Evolutionary conservation across 2,888 invertebrate genomes (phyloP), one percentile per base, ranked within the genome.

Genomic region (Anticlea derivata): DNA sequence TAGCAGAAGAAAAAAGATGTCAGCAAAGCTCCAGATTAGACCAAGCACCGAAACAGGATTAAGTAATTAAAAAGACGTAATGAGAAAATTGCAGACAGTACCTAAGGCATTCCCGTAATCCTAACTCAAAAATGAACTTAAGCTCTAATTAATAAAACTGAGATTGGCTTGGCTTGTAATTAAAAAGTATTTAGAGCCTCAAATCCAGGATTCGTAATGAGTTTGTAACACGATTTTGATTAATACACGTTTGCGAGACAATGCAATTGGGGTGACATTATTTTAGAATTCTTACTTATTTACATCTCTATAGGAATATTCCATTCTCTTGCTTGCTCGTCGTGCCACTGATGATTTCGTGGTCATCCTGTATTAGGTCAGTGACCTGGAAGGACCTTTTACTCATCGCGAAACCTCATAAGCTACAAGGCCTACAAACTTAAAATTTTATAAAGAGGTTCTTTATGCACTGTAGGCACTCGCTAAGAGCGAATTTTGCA

Each of bases 81-180:
- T 40, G 48, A 49, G 53, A 44, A 53, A 53, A 44, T 48, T 48
- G 44, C 48, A 48, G 50, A 50, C 44, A 50, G 53, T 31, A 43
- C 27, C 41, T 41, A 37, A 45, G n/a, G 20, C 31, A 24, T 50
- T 39, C 27, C 24, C 44, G 22, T 30, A 33, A 38, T 26, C 22
- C 5, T 17, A 17, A 13, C 52, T 49, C 5, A 50, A 52, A 58
- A 52, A 58, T 52, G 29, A 54, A 58, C 44, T 56, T 47, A 47
- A 54, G 49, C 27, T 47, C 37, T 58, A 66, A 68, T 66, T 71
- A 69, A 68, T 67, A 69, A 66, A 64, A 66, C 63, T 61, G 55
- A 49, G 55, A 70, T 66, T 67, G 53, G 54, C 61, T 65, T 61
- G 64, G 62, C 62, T 68, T 60, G 60, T 66, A 68, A 74, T 71